Percentiles rank a stretch among this genome's conserved stretches.
Evolutionary conservation across 1,140 invertebrate species (phyloP).

Genomic region (Drosophila lowei): DNA sequence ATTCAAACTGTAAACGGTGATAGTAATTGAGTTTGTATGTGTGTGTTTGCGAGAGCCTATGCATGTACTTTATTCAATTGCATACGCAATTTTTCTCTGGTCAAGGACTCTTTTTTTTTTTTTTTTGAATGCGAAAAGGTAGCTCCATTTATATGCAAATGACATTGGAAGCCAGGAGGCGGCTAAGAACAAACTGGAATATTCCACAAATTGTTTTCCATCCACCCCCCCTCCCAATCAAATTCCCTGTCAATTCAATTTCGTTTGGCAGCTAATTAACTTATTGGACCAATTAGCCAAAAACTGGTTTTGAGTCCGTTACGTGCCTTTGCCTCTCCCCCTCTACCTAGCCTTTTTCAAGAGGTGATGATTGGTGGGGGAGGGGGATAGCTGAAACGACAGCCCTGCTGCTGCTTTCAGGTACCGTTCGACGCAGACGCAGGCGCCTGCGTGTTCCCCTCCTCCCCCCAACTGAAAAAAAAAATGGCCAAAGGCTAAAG

Average conservation of each 20-base stretch:
- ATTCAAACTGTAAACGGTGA: not conserved
- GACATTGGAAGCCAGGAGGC: conserved; percentile 36
- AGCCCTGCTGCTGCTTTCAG: conserved; percentile 24
- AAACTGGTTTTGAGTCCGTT: conserved; percentile 14
- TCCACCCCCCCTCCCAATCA: conserved; percentile 1
- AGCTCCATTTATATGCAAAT: not conserved
- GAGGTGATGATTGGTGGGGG: no score
- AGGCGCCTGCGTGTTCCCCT: conserved; percentile 51
- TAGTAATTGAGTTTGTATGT: not conserved
- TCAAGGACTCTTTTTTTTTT: conserved; percentile 39
- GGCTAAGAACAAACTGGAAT: no score
- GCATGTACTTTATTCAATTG: conserved; percentile 26
- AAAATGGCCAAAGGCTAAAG: conserved; percentile 23
- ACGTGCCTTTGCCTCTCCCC: no score
- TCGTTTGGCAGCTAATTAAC: conserved; percentile 14
- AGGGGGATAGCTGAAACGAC: conserved; percentile 3
- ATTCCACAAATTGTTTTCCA: no score
- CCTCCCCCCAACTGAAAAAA: conserved; percentile 7
- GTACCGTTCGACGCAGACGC: conserved; percentile 10
- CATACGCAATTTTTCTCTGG: not conserved
- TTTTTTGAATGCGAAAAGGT: not conserved
- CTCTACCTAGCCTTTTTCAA: not conserved
- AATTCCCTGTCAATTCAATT: conserved; percentile 23
- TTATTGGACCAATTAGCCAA: conserved; percentile 17
- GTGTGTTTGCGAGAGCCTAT: not conserved